Base-by-base conservation (phyloP, 1,140 invertebrate species). In the Papilio polyxenes region DNA sequence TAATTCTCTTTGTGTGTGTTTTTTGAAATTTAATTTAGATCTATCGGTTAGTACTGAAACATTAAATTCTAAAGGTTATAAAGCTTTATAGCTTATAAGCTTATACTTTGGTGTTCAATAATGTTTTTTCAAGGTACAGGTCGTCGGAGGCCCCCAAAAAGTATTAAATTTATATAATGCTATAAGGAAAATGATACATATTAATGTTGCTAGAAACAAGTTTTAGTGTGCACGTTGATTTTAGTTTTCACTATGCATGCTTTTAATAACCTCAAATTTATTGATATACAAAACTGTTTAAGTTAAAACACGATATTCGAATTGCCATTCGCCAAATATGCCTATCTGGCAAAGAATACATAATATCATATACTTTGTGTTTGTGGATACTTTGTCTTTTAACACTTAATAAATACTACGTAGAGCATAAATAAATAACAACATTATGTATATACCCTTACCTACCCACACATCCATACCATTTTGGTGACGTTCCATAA, bases 401-500 rank as follows among this genome's bases (percentile, higher is more conserved):
- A 51, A 3, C 15, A 59, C 56, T n/a, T 59, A 75, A 80, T n/a
- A 62, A 48, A 37, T 17, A 53, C 13, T 15, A 74, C 13, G 23
- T 40, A 56, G 80, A 44, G 13, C 48, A 53, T 56, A 82, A 78
- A 72, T 81, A 86, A 86, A 84, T 86, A 84, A 87, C 82, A 89
- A 87, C 88, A 90, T 86, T 90, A 92, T 84, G 87, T 89, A 92
- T 92, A 88, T 93, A 91, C 90, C 93, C 94, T 95, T 95, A 95
- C 94, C 94, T 95, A 95, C 94, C 94, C 94, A 95, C 93, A 95
- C 94, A 95, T 95, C 94, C 91, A 95, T 95, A 93, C 94, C 94
- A 92, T 95, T 95, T 89, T 95, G 94, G 91, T 95, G 94, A 79
- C 94, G 90, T 91, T 95, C 94, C 94, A 95, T 95, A 91, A 92